These are phyloP conservation scores for Eilema caniola DNA, from an alignment of 2,888 invertebrate genomes.

Conservation along the genomic window DNA sequence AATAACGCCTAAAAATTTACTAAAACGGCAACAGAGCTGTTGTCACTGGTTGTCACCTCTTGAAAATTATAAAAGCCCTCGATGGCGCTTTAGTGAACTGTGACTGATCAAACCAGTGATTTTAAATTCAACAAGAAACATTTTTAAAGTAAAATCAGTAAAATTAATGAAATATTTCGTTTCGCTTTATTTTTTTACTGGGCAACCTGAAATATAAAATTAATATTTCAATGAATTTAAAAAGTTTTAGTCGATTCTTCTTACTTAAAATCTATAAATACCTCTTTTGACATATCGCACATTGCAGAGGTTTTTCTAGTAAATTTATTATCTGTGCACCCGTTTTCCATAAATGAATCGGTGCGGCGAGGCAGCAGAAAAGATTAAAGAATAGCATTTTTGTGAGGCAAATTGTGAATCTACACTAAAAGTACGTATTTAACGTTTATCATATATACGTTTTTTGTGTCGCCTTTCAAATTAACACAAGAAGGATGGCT, in stretches of 20 bases:
- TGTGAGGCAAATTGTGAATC: conserved; percentile 46
- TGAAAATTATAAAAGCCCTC: too few species aligned
- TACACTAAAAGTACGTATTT: conserved; percentile 41
- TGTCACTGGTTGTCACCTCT: too few species aligned
- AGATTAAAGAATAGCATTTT: conserved; percentile 47
- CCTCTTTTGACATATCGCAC: conserved; percentile 7
- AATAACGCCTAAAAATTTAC: too few species aligned
- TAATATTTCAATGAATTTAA: background rate
- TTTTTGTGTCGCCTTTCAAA: conserved; percentile 23
- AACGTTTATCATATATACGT: conserved; percentile 24
- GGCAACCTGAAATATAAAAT: background rate
- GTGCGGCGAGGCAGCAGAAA: conserved; percentile 56
- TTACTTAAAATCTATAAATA: background rate
- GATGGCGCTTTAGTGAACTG: too few species aligned
- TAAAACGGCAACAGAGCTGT: too few species aligned
- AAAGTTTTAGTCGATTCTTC: conserved; percentile 4
- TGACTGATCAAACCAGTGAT: too few species aligned
- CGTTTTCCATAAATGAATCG: conserved; percentile 62
- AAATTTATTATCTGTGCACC: conserved; percentile 38
- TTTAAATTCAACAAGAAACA: too few species aligned
- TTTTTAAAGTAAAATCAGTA: too few species aligned
- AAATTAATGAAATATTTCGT: too few species aligned
- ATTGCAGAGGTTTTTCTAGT: background rate
- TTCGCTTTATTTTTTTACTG: too few species aligned
- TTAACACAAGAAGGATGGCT: conserved; percentile 64